Conservation (phyloP, 2,113 vertebrate species). For the Entomyzon cyanotis region DNA sequence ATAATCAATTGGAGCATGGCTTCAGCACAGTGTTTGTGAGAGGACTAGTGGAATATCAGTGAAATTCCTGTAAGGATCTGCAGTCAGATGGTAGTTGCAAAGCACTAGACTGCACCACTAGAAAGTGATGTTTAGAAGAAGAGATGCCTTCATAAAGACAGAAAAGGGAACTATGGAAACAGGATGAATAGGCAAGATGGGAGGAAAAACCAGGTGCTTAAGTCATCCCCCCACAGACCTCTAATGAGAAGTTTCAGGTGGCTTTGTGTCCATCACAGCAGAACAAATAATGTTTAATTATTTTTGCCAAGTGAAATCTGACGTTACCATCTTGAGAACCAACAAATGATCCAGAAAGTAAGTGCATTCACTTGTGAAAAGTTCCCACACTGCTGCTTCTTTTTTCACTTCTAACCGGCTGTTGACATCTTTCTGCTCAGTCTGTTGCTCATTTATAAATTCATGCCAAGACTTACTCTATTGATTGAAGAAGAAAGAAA, state of each 20-base stretch:
- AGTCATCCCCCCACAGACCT: background rate
- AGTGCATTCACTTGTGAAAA: constrained; percentile 90
- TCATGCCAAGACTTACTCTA: constrained; percentile 83
- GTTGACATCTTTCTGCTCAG: constrained; percentile 52
- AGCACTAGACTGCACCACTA: background rate
- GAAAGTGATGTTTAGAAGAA: background rate
- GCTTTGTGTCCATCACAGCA: background rate
- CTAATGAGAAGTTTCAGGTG: background rate
- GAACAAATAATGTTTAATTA: background rate
- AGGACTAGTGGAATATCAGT: background rate
- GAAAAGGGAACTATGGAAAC: background rate
- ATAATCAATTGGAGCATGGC: background rate
- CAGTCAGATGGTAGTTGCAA: background rate
- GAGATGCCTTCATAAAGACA: background rate
- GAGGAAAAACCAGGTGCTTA: background rate
- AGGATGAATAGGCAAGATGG: background rate
- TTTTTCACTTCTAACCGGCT: constrained; percentile 71
- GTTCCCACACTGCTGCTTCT: constrained; percentile 87
- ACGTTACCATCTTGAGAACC: constrained; percentile 88
- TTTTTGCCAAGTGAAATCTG: background rate
- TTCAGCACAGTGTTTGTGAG: background rate
- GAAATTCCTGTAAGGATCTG: background rate
- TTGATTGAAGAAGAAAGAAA: constrained; percentile 28
- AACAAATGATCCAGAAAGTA: constrained; percentile 93
- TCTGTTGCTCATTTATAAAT: constrained; percentile 76